Base-by-base conservation (phyloP, 2,888 invertebrate species). In the Macrosoma leucophasiata region DNA sequence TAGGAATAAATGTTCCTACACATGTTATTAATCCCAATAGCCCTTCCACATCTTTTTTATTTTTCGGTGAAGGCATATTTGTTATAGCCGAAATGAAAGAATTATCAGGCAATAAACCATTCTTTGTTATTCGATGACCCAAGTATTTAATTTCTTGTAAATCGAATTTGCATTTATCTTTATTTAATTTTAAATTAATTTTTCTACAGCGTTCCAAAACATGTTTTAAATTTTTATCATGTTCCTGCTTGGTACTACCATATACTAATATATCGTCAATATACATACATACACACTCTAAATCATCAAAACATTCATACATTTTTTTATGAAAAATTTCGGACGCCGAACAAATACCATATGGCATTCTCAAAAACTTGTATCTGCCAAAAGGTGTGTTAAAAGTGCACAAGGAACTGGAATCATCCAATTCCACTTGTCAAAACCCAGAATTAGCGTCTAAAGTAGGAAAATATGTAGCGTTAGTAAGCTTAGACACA, bases 251-350 rank as follows among this genome's bases (percentile, higher is more conserved):
- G 14, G 9, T 12, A n/a, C 21, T 12, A 4, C 28, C 33, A 20
- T 22, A 36, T 10, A 41, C 15, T 22, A 49, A 32, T 3, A 50
- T 12, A 31, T 48, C 50, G 23, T 52, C 52, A 5, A 48, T 26
- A 32, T 43, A 50, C 15, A 39, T 18, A 5, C 26, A 13, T 2
- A 49, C 43, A 1, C 51, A 46, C 9, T 47, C 36, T 21, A 48
- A 19, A 23, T 48, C 41, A 31, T 43, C 41, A 30, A 48, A 41
- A 8, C 31, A 14, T 32, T 43, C 39, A 29, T 33, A 37, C 4
- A 43, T 10, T 19, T 12, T 39, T 39, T 46, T 52, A 30, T 48
- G 50, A 36, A 48, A 53, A 6, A 51, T 36, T 36, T 53, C 50
- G 2, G 41, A 42, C 3, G 48, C 47, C 3, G 46, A 49, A 2